These are phyloP conservation scores for Ctenochaetus hawaiiensis DNA, from an alignment of 2,797 vertebrate species.

Conservation along the genomic window DNA sequence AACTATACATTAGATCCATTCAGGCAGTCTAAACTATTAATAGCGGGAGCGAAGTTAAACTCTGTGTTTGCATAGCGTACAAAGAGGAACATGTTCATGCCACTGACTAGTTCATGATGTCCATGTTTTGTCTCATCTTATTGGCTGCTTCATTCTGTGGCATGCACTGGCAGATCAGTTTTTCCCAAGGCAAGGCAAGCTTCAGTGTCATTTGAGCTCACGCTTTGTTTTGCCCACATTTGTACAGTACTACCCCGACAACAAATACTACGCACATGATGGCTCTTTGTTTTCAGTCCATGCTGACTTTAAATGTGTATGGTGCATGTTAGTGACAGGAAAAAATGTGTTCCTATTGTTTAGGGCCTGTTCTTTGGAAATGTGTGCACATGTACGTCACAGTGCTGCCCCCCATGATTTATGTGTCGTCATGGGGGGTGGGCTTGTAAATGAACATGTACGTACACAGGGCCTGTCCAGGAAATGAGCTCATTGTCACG, in stretches of 20 bases:
- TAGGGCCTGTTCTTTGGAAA: constrained; percentile 12
- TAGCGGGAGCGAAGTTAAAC: not conserved
- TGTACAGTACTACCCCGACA: not conserved
- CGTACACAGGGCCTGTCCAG: constrained; percentile 14
- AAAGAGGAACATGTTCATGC: not conserved
- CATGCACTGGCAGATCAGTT: not conserved
- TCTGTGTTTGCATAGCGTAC: not conserved
- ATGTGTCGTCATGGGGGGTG: constrained; percentile 19
- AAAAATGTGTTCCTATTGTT: constrained; percentile 14
- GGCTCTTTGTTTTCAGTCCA: not conserved
- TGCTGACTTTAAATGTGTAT: not conserved
- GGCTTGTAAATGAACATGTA: constrained; percentile 46
- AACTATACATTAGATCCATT: not conserved
- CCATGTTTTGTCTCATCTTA: constrained; percentile 8
- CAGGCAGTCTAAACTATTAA: not conserved
- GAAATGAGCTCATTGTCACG: constrained; percentile 64
- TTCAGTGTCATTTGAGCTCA: not conserved
- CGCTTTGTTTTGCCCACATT: constrained; percentile 23
- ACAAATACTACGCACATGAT: constrained; percentile 10
- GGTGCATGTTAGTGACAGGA: not conserved
- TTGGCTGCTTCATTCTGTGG: not conserved
- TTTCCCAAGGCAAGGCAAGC: not conserved
- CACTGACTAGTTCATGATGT: not conserved
- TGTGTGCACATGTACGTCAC: constrained; percentile 20
- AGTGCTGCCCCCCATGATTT: constrained; percentile 28